These are phyloP conservation scores for Drosophila suzukii DNA, from an alignment of 1,140 invertebrate genomes.

Conservation along the genomic window DNA sequence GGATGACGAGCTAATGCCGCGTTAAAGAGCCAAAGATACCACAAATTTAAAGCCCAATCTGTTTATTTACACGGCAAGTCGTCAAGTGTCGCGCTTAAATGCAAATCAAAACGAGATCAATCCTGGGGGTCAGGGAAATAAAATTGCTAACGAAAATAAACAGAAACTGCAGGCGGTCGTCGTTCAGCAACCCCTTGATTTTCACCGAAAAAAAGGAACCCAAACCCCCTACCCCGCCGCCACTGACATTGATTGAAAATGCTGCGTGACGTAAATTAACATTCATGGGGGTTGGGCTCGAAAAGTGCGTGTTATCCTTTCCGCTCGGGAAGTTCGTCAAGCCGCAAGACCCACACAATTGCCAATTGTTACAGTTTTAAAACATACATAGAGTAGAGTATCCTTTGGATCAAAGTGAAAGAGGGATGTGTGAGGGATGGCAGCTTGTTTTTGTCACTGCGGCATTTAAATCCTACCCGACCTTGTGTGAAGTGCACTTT, in stretches of 20 bases:
- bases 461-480: slow-evolving; percentile 59
- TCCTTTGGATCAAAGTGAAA: slow-evolving; percentile 21
- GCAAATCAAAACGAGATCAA: slow-evolving; percentile 81
- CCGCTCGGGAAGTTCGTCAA: slow-evolving; percentile 64
- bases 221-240: background rate
- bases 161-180: slow-evolving; percentile 61
- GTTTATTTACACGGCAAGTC: slow-evolving; percentile 70
- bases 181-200: background rate
- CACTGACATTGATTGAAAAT: slow-evolving; percentile 81
- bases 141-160: slow-evolving; percentile 74
- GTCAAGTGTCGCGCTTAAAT: slow-evolving; percentile 78
- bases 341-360: slow-evolving; percentile 81
- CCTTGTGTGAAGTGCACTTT: slow-evolving; percentile 69
- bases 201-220: background rate
- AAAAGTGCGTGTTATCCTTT: slow-evolving; percentile 81
- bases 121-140: slow-evolving; percentile 63
- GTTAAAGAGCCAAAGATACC: slow-evolving; percentile 55
- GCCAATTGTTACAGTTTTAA: slow-evolving; percentile 82
- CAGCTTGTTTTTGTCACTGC: slow-evolving; percentile 81
- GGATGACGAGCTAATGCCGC: slow-evolving; percentile 54
- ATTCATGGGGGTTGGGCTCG: slow-evolving; percentile 65
- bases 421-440: slow-evolving; percentile 39
- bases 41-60: slow-evolving; percentile 41
- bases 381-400: slow-evolving; percentile 17
- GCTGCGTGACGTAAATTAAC: slow-evolving; percentile 83